Evolutionary conservation across 2,888 invertebrate species (phyloP).

Genomic region (Sinodicranocentrus sp.): DNA sequence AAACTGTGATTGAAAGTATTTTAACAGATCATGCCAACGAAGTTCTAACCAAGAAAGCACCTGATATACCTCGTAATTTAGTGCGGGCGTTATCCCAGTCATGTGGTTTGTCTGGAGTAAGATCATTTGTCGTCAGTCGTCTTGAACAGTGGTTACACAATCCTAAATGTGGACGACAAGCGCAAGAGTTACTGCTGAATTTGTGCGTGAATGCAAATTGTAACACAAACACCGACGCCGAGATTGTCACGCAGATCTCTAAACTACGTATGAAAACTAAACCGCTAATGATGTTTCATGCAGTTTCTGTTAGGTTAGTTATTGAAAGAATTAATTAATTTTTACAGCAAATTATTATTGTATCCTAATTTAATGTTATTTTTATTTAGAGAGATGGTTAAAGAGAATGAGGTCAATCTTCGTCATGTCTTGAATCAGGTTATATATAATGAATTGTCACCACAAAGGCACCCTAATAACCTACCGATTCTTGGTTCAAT

Average conservation of each 20-base stretch:
- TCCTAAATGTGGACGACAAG: constrained; percentile 94
- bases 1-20: constrained; percentile 62
- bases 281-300: constrained; percentile 92
- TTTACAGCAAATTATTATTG: background rate
- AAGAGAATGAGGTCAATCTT: constrained; percentile 90
- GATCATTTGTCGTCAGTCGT: constrained; percentile 66
- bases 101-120: constrained; percentile 79
- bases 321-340: background rate
- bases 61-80: constrained; percentile 73
- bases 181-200: constrained; percentile 93
- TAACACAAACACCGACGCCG: constrained; percentile 84
- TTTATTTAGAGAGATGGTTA: constrained; percentile 89
- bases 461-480: constrained; percentile 94
- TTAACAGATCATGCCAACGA: constrained; percentile 70
- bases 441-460: constrained; percentile 95
- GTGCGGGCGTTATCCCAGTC: constrained; percentile 64
- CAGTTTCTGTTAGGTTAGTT: constrained; percentile 89
- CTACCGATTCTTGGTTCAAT: constrained; percentile 94
- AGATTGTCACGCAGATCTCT: constrained; percentile 90
- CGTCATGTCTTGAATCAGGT: constrained; percentile 92
- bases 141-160: constrained; percentile 80
- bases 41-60: constrained; percentile 71
- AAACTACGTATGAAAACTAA: constrained; percentile 96
- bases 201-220: constrained; percentile 90
- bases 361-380: constrained; percentile 49